Evolutionary conservation across 2,888 invertebrate species (phyloP), one percentile per base, ranked within the genome.

Genomic region (Bruchidius siliquastri): DNA sequence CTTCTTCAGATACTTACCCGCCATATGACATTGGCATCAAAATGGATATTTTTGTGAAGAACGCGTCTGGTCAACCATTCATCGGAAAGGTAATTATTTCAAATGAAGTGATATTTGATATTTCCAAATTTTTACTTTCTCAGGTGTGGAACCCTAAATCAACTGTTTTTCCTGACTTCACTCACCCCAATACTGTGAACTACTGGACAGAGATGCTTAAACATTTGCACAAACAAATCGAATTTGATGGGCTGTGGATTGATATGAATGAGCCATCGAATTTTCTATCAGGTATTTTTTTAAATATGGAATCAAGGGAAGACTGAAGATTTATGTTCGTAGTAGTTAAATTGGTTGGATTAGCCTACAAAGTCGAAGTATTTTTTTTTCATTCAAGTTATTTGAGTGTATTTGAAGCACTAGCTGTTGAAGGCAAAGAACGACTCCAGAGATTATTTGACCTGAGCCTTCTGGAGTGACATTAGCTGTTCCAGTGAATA

Each of bases 261-360:
- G 95, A 96, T 82, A 96, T 96, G 96, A 96, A 96, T 86, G 96
- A 96, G 83, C 95, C 95, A 0, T 93, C 94, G 0, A 95, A 95
- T 87, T 95, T 96, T 86, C 87, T 90, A 20, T 89, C 92, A 13
- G 49, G 49, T 49, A 18, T 8, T 49, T 49, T 49, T 13, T 13
- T 77, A n/a, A n/a, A n/a, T n/a, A n/a, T n/a, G n/a, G n/a, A n/a
- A n/a, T n/a, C n/a, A n/a, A n/a, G n/a, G n/a, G n/a, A n/a, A n/a
- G n/a, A n/a, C n/a, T n/a, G n/a, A n/a, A n/a, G n/a, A n/a, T n/a
- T n/a, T n/a, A n/a, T n/a, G n/a, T n/a, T n/a, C n/a, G n/a, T n/a
- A n/a, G n/a, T n/a, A n/a, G n/a, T n/a, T n/a, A n/a, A n/a, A n/a
- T n/a, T n/a, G n/a, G n/a, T n/a, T n/a, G n/a, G n/a, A n/a, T n/a